Evolutionary conservation across 2,797 vertebrate genomes (phyloP).

Genomic region (Enteromius trimaculatus): DNA sequence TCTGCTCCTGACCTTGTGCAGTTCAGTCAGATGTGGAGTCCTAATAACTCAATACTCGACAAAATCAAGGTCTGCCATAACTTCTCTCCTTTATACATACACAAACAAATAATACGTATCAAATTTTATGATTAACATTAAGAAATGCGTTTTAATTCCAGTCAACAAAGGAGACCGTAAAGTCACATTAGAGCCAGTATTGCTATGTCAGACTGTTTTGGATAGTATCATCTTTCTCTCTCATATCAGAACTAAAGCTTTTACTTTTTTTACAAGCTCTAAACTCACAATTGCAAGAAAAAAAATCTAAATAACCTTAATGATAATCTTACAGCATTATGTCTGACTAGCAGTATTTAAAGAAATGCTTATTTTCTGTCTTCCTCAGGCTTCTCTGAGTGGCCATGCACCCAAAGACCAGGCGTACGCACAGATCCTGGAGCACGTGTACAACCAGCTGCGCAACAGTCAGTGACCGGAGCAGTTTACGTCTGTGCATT

Average conservation of each 20-base stretch:
- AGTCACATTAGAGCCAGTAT: not conserved
- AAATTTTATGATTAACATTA: not conserved
- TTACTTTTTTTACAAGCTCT: not conserved
- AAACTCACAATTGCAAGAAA: not conserved
- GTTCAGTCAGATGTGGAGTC: constrained; percentile 91
- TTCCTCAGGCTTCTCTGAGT: constrained; percentile 87
- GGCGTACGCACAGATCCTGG: constrained; percentile 87
- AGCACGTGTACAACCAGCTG: constrained; percentile 90
- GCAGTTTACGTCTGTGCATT: constrained; percentile 3
- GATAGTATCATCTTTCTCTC: not conserved
- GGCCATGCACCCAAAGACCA: constrained; percentile 93
- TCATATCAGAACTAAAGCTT: not conserved
- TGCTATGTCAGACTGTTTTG: not conserved
- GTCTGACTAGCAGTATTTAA: not conserved
- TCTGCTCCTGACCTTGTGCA: constrained; percentile 88
- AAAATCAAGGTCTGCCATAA: constrained; percentile 87
- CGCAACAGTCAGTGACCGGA: constrained; percentile 70
- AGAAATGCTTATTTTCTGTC: constrained; percentile 12
- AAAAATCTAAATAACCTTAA: not conserved
- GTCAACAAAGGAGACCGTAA: not conserved
- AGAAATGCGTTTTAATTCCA: not conserved
- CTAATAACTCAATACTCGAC: constrained; percentile 90
- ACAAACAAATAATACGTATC: not conserved
- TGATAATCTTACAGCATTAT: not conserved
- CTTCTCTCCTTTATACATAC: not conserved